Conservation (phyloP, 2,888 invertebrate genomes). For the Nephrotoma appendiculata region DNA sequence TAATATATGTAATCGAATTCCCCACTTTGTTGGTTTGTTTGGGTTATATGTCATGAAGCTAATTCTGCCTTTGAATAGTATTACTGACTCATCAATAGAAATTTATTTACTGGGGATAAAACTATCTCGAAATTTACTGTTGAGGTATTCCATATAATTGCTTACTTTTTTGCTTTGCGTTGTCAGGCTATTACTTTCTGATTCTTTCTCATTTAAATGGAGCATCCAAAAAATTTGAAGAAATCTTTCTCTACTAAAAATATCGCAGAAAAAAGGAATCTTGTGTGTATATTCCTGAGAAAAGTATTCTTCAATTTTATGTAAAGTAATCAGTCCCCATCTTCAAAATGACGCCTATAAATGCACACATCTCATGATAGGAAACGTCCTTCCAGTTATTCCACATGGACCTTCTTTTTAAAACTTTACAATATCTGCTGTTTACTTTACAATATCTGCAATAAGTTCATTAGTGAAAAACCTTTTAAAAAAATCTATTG, state of each 20-base stretch:
- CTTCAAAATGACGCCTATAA: too few species aligned
- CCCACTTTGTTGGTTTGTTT: too few species aligned
- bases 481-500: constrained; percentile 3
- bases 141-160: constrained; percentile 3
- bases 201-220: not conserved
- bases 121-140: not conserved
- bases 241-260: not conserved
- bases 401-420: not conserved
- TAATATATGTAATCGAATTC: constrained; percentile 12
- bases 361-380: too few species aligned
- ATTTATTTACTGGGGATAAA: not conserved
- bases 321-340: too few species aligned
- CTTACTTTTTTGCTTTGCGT: not conserved
- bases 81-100: constrained; percentile 1
- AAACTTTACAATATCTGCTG: not conserved
- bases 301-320: too few species aligned
- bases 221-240: not conserved
- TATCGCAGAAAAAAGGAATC: not conserved
- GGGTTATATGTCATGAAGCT: not conserved
- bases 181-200: not conserved
- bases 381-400: not conserved
- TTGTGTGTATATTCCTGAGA: constrained; percentile 5
- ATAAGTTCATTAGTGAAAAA: not conserved
- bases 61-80: constrained; percentile 4
- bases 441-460: not conserved